A percentile compares a stretch with the other conserved stretches of the same genome.
phyloP scores from a whole-genome alignment of 2,888 invertebrate genomes.

The Metellina segmentata region DNA sequence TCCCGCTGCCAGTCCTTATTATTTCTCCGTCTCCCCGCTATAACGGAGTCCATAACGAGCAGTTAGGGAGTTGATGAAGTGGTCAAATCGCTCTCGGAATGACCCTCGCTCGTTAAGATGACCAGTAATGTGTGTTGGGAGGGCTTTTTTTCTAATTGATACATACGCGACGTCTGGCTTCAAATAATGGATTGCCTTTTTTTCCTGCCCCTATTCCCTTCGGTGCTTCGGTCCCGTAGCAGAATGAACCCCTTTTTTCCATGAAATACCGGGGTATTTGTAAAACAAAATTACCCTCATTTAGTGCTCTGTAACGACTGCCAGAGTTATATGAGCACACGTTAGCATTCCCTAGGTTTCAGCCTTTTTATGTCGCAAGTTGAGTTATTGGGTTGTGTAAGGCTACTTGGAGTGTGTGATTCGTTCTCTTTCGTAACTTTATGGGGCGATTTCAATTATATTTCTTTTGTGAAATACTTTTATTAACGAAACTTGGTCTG shows the following conservation, averaged over 20 bases:
- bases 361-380: not conserved
- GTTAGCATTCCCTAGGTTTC: not conserved
- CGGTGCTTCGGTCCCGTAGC: not conserved
- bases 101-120: constrained; percentile 28
- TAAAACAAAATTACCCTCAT: not conserved
- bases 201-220: not conserved
- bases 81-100: constrained; percentile 37
- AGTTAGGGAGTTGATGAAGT: constrained; percentile 42
- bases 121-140: constrained; percentile 25
- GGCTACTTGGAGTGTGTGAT: not conserved
- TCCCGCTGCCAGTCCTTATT: not conserved
- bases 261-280: not conserved
- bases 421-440: no score
- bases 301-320: not conserved
- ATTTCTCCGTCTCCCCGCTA: not conserved
- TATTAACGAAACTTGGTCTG: no score
- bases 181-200: not conserved
- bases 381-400: not conserved
- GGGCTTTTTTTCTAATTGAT: constrained; percentile 32
- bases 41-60: constrained; percentile 28
- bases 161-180: constrained; percentile 2
- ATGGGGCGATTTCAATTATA: no score
- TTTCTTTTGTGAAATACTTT: no score
- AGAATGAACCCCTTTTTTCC: not conserved
- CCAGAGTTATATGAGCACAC: not conserved